phyloP scores from a whole-genome alignment of 1,140 invertebrate species.

The Lepidotrigona ventralis region DNA sequence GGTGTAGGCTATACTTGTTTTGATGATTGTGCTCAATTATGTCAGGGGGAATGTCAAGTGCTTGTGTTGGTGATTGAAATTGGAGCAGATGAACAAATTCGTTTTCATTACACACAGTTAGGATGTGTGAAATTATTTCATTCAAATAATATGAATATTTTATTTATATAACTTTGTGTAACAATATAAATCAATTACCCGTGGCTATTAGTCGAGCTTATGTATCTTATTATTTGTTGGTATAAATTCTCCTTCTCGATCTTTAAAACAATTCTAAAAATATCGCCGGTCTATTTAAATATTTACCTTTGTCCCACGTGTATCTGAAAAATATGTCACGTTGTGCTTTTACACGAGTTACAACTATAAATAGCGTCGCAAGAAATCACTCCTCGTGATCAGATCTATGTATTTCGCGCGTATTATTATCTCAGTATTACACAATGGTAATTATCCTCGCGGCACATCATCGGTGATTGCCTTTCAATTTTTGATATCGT shows the following conservation, averaged over 20 bases:
- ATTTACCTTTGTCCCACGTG: background rate
- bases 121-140: background rate
- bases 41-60: background rate
- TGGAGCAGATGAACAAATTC: background rate
- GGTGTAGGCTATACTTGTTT: background rate
- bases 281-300: background rate
- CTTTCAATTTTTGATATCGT: background rate
- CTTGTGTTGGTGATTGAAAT: background rate
- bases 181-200: background rate
- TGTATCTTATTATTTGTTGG: background rate
- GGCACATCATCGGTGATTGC: background rate
- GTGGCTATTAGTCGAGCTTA: background rate
- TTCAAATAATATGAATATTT: background rate
- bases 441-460: background rate
- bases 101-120: background rate
- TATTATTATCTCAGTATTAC: slow-evolving; percentile 11
- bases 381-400: slow-evolving; percentile 13
- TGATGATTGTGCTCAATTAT: background rate
- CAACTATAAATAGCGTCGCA: slow-evolving; percentile 14
- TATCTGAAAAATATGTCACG: slow-evolving; percentile 12
- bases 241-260: background rate
- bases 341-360: background rate
- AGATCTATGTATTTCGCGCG: slow-evolving; percentile 9
- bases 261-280: background rate
- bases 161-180: background rate